These are phyloP conservation scores for Apteryx mantelli DNA, from an alignment of 2,113 vertebrate species.

Conservation along the genomic window DNA sequence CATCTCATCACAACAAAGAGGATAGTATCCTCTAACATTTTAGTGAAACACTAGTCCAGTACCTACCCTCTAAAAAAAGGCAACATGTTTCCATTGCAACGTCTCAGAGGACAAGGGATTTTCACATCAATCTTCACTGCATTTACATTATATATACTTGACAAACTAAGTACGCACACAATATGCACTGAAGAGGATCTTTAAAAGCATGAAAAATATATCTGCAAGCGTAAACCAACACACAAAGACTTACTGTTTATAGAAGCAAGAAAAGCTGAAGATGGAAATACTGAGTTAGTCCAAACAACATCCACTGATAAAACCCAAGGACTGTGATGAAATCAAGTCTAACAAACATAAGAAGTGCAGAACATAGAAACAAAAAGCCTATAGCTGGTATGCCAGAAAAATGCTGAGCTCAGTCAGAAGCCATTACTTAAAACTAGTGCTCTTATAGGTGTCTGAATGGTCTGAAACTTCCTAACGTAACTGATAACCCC, in stretches of 20 bases:
- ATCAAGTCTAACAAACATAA: constrained; percentile 61
- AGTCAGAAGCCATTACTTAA: neutral
- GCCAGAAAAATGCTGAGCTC: neutral
- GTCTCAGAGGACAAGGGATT: neutral
- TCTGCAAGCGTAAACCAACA: neutral
- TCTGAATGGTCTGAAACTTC: neutral
- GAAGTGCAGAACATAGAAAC: neutral
- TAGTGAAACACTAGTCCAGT: neutral
- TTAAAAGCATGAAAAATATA: constrained; percentile 17
- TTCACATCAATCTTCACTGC: neutral
- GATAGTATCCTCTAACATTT: neutral
- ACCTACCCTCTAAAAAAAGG: neutral
- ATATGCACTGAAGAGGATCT: neutral
- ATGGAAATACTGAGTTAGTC: constrained; percentile 23
- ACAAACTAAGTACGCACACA: neutral
- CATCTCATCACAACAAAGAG: neutral
- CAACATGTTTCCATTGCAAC: neutral
- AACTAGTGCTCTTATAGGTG: neutral
- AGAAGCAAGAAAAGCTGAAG: constrained; percentile 34
- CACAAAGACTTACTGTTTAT: neutral
- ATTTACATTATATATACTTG: neutral
- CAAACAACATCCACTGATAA: constrained; percentile 60
- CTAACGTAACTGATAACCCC: neutral
- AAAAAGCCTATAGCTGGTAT: neutral
- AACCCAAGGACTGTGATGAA: constrained; percentile 64